phyloP scores from a whole-genome alignment of 2,888 invertebrate species.

The Ophion ellenae region DNA sequence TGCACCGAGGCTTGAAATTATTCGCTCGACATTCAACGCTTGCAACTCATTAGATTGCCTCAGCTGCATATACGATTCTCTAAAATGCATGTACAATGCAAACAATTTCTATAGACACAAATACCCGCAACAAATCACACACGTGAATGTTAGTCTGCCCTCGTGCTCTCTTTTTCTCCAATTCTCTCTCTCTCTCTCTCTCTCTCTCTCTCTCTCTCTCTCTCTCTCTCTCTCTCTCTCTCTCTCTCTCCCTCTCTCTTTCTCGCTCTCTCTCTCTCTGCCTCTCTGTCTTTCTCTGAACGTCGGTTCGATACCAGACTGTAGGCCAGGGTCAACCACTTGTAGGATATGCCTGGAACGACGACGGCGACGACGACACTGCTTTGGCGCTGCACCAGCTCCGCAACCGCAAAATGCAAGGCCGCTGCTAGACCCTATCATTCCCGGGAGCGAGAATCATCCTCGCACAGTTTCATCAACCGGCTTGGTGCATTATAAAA shows the following conservation, averaged over 20 bases:
- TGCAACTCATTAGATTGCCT: conserved; percentile 3
- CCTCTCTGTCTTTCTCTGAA: conserved; percentile 38
- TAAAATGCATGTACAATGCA: conserved; percentile 14
- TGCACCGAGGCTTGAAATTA: conserved; percentile 33
- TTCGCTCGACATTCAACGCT: conserved; percentile 26
- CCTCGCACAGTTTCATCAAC: conserved; percentile 34
- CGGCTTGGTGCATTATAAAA: conserved; percentile 34
- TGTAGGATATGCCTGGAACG: conserved; percentile 78
- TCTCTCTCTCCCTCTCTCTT: not conserved
- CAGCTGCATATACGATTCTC: not conserved
- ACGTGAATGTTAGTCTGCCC: conserved; percentile 18
- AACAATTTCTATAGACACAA: conserved; percentile 12
- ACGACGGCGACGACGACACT: conserved; percentile 60
- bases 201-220: not conserved
- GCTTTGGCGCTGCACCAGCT: conserved; percentile 59
- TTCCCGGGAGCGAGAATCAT: conserved; percentile 62
- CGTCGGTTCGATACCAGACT: conserved; percentile 72
- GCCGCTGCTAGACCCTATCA: conserved; percentile 40
- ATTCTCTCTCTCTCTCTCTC: conserved; percentile 26
- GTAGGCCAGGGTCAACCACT: conserved; percentile 81
- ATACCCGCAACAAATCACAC: conserved; percentile 13
- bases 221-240: conserved; percentile 1
- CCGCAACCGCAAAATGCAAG: conserved; percentile 65
- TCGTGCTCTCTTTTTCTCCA: conserved; percentile 18
- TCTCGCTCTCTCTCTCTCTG: conserved; percentile 21